Evolutionary conservation across 2,113 vertebrate species (phyloP), one percentile per base, ranked within the genome.

Genomic region (Himantopus leucocephalus): DNA sequence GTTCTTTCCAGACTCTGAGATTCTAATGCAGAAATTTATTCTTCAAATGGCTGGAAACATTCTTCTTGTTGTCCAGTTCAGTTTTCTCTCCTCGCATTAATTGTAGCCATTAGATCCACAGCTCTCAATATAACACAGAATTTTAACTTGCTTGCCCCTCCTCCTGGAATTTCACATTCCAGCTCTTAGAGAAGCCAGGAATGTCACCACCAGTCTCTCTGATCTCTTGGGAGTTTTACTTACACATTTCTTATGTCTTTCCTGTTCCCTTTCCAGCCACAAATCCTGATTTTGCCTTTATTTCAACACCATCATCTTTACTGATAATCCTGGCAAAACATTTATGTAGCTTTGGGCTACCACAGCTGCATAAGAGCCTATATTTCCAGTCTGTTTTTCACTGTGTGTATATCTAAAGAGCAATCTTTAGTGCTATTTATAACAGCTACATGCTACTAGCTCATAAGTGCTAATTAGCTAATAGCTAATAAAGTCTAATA

Each of bases 241-340:
- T 53, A 63, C 1, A 32, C 7, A 55, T 45, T 70, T 0, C 0
- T 8, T 37, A 81, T 5, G 8, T 71, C 48, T 72, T 70, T 21
- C 0, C 0, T 21, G 47, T 39, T 67, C 34, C 50, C 59, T 58
- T 77, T 86, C 32, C 56, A 83, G 72, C 7, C 19, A 37, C 47
- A 66, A 34, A 58, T 14, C 35, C 39, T 21, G 14, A 64, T 75
- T 85, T 90, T 88, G 22, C 30, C 48, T 63, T 74, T 80, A 85
- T 75, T 93, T 94, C 85, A 64, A 53, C 68, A 48, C 39, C 70
- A 52, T 47, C 34, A 60, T 45, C 30, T 66, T 82, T 45, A 60
- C 47, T 56, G 48, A 82, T 72, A 87, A 92, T 21, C 37, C 34
- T 39, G 18, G 58, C 8, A 58, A 92, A 89, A 89, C 30, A 66